phyloP scores from a whole-genome alignment of 2,797 vertebrate species.

The Mormyrus proboscirostris region DNA sequence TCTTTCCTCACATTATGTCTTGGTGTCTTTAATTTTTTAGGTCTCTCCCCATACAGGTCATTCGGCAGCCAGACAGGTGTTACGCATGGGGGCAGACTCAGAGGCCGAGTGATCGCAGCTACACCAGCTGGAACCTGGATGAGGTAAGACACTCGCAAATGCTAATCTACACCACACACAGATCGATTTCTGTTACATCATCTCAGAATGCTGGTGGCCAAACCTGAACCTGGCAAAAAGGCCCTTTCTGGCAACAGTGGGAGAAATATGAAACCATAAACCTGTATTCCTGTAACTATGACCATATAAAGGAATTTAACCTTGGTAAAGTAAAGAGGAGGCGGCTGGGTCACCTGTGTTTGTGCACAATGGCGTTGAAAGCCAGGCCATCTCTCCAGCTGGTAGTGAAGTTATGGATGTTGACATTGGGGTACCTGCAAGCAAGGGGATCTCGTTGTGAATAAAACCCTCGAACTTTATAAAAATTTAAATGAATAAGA shows the following conservation, averaged over 20 bases:
- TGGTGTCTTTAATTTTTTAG: slow-evolving; percentile 56
- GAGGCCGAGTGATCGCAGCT: neutral
- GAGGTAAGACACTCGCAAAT: neutral
- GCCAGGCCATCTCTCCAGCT: slow-evolving; percentile 92
- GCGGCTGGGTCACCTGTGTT: slow-evolving; percentile 72
- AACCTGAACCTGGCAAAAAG: neutral
- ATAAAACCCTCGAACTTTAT: slow-evolving; percentile 20
- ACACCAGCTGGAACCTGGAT: neutral
- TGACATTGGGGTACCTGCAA: slow-evolving; percentile 84
- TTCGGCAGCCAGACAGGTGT: neutral
- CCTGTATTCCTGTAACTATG: neutral
- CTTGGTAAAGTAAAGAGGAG: neutral
- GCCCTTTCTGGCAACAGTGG: neutral
- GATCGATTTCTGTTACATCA: neutral
- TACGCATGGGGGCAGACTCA: neutral
- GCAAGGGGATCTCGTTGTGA: slow-evolving; percentile 12
- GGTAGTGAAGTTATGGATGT: slow-evolving; percentile 92
- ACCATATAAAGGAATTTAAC: neutral
- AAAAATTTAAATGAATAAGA: neutral
- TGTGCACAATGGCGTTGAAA: slow-evolving; percentile 90
- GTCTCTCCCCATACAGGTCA: slow-evolving; percentile 45
- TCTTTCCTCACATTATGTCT: slow-evolving; percentile 17
- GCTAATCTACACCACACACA: neutral
- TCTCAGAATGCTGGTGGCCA: neutral
- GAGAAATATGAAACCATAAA: neutral